phyloP scores from a whole-genome alignment of 1,140 invertebrate genomes.

The Aphelenchoides avenae region DNA sequence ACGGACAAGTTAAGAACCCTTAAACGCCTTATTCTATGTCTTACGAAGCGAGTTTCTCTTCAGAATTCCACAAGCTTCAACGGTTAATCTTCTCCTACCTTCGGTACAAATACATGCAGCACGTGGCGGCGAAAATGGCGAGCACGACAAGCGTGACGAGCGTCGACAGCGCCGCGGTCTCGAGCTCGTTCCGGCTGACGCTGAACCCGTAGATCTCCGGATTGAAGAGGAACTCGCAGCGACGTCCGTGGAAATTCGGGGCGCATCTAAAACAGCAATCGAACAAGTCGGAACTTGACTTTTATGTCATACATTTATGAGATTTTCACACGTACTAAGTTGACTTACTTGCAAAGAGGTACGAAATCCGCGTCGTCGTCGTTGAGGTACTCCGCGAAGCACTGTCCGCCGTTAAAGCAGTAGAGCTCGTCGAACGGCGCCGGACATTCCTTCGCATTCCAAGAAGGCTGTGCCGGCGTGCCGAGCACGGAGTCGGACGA shows the following conservation, averaged over 20 bases:
- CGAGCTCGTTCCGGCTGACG: not conserved
- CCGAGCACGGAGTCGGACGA: no score
- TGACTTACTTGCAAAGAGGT: slow-evolving; percentile 16
- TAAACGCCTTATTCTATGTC: no score
- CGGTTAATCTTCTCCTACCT: no score
- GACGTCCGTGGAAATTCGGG: slow-evolving; percentile 22
- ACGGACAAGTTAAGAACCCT: no score
- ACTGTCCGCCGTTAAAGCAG: slow-evolving; percentile 30
- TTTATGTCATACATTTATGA: no score
- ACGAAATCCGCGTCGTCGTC: slow-evolving; percentile 4
- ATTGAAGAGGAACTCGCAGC: slow-evolving; percentile 27
- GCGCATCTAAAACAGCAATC: slow-evolving; percentile 15
- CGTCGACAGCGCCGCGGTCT: not conserved
- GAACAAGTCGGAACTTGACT: not conserved
- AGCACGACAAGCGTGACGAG: not conserved
- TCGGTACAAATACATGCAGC: no score
- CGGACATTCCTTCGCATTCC: no score
- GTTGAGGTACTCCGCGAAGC: slow-evolving; percentile 7
- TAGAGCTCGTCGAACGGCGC: slow-evolving; percentile 15
- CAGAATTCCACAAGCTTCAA: no score
- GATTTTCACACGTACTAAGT: no score
- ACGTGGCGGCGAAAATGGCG: no score
- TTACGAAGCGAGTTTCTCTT: no score
- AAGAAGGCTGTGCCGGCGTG: no score
- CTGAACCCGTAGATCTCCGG: slow-evolving; percentile 29